A percentile compares a stretch with the other conserved stretches of the same genome.
Conservation (phyloP, 1,140 invertebrate genomes). For the Drosophila pandora region DNA sequence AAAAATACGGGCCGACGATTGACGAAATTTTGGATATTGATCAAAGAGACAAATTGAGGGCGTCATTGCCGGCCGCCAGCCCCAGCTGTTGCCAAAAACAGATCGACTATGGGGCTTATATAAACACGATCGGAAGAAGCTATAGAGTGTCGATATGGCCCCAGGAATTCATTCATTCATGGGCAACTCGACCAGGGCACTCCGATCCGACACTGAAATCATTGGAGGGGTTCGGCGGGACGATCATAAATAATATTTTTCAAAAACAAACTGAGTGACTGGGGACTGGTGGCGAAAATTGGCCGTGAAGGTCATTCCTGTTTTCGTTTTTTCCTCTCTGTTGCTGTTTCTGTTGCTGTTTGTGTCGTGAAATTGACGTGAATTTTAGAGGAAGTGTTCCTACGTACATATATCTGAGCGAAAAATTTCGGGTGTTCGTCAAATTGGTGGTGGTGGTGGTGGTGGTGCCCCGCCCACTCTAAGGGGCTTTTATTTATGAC, state of each 20-base stretch:
- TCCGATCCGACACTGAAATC: background rate
- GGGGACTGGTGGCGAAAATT: constrained; percentile 43
- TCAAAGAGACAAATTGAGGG: constrained; percentile 58
- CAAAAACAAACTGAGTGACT: constrained; percentile 27
- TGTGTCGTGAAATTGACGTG: too few species aligned
- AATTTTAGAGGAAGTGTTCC: constrained; percentile 20
- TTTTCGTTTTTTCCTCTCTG: constrained; percentile 30
- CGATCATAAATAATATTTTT: constrained; percentile 36
- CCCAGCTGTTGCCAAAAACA: constrained; percentile 29
- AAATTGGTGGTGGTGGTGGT: constrained; percentile 11
- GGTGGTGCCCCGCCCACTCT: constrained; percentile 2
- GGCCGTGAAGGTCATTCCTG: constrained; percentile 58
- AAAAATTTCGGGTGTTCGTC: constrained; percentile 17
- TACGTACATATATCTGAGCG: background rate
- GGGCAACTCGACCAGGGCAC: constrained; percentile 38
- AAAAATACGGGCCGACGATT: constrained; percentile 39
- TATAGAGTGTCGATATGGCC: constrained; percentile 4
- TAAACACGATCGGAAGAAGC: constrained; percentile 12
- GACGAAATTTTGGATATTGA: constrained; percentile 75
- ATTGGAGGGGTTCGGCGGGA: background rate
- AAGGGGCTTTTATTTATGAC: constrained; percentile 68
- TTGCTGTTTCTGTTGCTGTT: constrained; percentile 5
- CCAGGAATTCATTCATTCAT: constrained; percentile 19
- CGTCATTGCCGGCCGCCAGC: constrained; percentile 48
- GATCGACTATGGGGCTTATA: constrained; percentile 24